Evolutionary conservation across 2,797 vertebrate species (phyloP).

Genomic region (Schizopygopsis pylzovi): DNA sequence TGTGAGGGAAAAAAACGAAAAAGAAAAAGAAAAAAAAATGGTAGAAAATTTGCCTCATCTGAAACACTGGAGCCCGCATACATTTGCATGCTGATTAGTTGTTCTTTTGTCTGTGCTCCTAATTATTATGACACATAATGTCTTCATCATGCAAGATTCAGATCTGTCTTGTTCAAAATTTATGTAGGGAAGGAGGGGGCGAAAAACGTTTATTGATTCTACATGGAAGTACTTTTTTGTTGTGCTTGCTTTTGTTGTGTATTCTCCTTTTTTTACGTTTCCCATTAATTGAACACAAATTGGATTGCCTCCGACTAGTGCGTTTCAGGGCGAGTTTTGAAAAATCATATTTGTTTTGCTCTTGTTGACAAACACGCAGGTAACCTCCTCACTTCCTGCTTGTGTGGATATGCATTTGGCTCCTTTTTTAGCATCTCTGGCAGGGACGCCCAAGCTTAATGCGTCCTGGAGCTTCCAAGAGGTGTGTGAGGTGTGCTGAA

Average conservation of each 20-base stretch:
- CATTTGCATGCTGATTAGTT: conserved; percentile 98
- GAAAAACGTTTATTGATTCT: conserved; percentile 86
- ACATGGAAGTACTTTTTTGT: conserved; percentile 85
- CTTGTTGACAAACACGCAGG: conserved; percentile 88
- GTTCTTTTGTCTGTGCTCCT: conserved; percentile 94
- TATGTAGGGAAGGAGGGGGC: conserved; percentile 75
- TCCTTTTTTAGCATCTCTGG: conserved; percentile 33
- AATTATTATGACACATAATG: conserved; percentile 98
- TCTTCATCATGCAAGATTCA: conserved; percentile 92
- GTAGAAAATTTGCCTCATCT: conserved; percentile 89
- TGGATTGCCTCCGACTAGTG: conserved; percentile 84
- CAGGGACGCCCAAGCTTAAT: conserved; percentile 14
- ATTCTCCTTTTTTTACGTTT: conserved; percentile 70
- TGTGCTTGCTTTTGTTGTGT: conserved; percentile 59
- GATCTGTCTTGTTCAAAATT: conserved; percentile 90
- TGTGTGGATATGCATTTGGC: conserved; percentile 35
- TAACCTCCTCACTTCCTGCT: conserved; percentile 71
- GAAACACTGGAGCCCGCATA: conserved; percentile 89
- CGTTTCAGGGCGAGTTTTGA: conserved; percentile 69
- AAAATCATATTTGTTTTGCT: conserved; percentile 81
- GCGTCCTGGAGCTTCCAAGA: conserved; percentile 27
- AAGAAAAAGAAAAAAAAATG: conserved; percentile 68
- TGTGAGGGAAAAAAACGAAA: conserved; percentile 80
- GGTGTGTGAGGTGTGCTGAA: conserved; percentile 4
- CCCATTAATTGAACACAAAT: conserved; percentile 88